Evolutionary conservation across 2,113 vertebrate genomes (phyloP).

Genomic region (Notothenia rossii): DNA sequence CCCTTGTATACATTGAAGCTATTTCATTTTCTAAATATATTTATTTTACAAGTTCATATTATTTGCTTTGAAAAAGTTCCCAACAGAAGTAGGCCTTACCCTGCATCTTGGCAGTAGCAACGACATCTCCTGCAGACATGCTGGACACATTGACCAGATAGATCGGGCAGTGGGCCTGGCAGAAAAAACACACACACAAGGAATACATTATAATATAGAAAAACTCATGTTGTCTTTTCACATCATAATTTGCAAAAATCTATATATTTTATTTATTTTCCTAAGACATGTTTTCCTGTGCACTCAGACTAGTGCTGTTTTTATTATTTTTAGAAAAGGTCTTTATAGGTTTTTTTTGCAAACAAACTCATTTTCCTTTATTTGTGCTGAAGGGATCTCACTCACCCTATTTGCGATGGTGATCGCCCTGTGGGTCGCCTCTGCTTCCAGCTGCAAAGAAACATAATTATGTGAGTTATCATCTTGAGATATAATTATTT

Average conservation of each 20-base stretch:
- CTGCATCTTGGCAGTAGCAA: constrained; percentile 96
- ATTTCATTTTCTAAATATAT: neutral
- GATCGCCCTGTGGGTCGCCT: constrained; percentile 93
- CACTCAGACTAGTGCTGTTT: no score
- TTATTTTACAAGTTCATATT: neutral
- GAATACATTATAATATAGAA: no score
- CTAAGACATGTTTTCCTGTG: no score
- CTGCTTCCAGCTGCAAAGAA: constrained; percentile 91
- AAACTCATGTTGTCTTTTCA: no score
- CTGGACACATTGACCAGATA: constrained; percentile 97
- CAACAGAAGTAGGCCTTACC: constrained; percentile 80
- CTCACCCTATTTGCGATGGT: constrained; percentile 97
- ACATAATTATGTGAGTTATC: constrained; percentile 18
- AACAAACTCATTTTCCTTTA: neutral
- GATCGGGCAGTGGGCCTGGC: constrained; percentile 93
- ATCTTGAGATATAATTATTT: neutral
- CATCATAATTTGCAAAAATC: no score
- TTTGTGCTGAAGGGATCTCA: neutral
- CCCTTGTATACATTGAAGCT: no score
- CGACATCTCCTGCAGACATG: constrained; percentile 93
- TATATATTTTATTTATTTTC: no score
- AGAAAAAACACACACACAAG: constrained; percentile 9
- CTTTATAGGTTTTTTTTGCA: no score
- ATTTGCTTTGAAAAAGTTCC: neutral
- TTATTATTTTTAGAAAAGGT: no score